phyloP scores from a whole-genome alignment of 2,888 invertebrate species.

The Pandemis heparana region DNA sequence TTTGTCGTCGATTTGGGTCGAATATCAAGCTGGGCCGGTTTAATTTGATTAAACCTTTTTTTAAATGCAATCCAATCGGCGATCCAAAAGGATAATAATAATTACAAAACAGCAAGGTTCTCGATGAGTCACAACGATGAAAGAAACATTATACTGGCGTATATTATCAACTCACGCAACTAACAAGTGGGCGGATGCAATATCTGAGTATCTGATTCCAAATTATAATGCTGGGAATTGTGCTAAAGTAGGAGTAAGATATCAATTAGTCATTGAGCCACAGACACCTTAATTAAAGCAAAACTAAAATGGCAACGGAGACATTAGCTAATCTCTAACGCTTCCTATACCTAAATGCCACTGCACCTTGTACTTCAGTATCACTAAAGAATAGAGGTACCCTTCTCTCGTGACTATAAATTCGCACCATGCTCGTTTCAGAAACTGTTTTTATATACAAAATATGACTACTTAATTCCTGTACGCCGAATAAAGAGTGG shows the following conservation, averaged over 20 bases:
- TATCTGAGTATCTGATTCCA: constrained; percentile 34
- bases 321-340: not conserved
- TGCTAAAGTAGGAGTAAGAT: constrained; percentile 19
- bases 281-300: not conserved
- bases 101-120: constrained; percentile 14
- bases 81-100: constrained; percentile 5
- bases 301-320: not conserved
- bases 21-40: not conserved
- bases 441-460: too few relatives aligned
- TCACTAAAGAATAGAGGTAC: too few relatives aligned
- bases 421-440: too few relatives aligned
- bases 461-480: too few relatives aligned
- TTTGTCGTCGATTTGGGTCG: not conserved
- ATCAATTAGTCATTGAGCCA: not conserved
- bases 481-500: too few relatives aligned
- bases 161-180: not conserved
- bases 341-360: not conserved
- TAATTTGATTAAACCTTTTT: not conserved
- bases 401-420: too few relatives aligned
- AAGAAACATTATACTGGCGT: constrained; percentile 24
- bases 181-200: constrained; percentile 33
- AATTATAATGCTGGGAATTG: constrained; percentile 16
- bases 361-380: too few relatives aligned
- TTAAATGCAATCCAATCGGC: constrained; percentile 4
- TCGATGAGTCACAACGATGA: constrained; percentile 23